Evolutionary conservation across 1,140 invertebrate species (phyloP), one percentile per base, ranked within the genome.

Genomic region (Centruroides vittatus): DNA sequence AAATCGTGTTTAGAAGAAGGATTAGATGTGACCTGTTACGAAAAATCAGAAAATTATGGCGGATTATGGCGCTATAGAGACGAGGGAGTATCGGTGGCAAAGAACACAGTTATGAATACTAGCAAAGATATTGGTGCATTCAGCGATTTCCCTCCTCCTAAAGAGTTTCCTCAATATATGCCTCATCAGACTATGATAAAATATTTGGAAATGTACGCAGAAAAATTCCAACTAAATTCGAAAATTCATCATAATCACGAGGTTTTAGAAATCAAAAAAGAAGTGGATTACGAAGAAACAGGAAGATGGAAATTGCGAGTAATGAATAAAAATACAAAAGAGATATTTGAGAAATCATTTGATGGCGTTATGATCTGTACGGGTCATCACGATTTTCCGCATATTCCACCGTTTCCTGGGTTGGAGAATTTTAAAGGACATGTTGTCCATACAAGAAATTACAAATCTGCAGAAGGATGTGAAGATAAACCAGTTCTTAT

Each of bases 11-110:
- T 75, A 51, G 78, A 79, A 63, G 70, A 73, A 59, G 69, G 68
- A 0, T 56, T 74, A 55, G 66, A 70, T 53, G 70, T 72, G 0
- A 69, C 72, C 6, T 75, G 75, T 61, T 79, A 73, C 63, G 79
- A 80, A 63, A 71, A 69, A 61, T 73, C 71, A 13, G 51, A 67
- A 55, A 71, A 76, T 58, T 70, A 78, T 51, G 79, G 79, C 5
- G 78, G 78, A 53, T 68, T 80, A 3, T 79, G 78, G 79, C 75
- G 76, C 57, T 80, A 76, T 63, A 36, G 70, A 35, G 70, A 74
- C 6, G 65, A 73, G 8, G 61, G 66, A 6, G 70, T 62, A 63
- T 73, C 50, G 68, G 66, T 67, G 1, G 65, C 61, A 57, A 60
- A 65, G n/a, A 61, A 49, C 7, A 67, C 66, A 9, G 46, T 75